These are phyloP conservation scores for Nephila pilipes DNA, from an alignment of 1,140 invertebrate genomes.

Conservation along the genomic window DNA sequence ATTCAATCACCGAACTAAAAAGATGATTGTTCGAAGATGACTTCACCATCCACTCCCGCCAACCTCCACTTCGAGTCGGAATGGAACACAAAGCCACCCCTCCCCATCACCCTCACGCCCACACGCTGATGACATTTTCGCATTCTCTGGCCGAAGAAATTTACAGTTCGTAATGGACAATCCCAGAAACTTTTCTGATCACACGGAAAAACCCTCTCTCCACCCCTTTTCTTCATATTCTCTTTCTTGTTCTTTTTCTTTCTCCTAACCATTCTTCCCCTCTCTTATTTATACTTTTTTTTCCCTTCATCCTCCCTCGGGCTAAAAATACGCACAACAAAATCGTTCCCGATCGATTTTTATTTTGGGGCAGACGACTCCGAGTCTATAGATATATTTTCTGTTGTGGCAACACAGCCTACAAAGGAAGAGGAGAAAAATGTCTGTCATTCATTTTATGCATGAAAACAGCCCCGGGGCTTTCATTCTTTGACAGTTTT, in stretches of 20 bases:
- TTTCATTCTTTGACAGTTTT: slow-evolving; percentile 63
- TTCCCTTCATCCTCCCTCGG: not conserved
- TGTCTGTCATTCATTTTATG: slow-evolving; percentile 72
- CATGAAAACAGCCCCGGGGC: slow-evolving; percentile 57
- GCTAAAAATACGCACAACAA: slow-evolving; percentile 64
- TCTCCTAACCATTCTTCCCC: slow-evolving; percentile 2
- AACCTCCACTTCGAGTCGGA: not conserved
- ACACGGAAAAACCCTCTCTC: not conserved
- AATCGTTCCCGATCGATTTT: slow-evolving; percentile 66
- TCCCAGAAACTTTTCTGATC: slow-evolving; percentile 48
- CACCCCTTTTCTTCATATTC: slow-evolving; percentile 32
- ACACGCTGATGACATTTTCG: slow-evolving; percentile 6
- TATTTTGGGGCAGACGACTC: slow-evolving; percentile 70
- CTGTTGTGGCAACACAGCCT: slow-evolving; percentile 56
- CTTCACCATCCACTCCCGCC: not conserved
- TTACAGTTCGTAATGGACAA: slow-evolving; percentile 55
- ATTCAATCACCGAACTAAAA: not conserved
- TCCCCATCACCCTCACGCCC: not conserved
- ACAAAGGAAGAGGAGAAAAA: slow-evolving; percentile 66
- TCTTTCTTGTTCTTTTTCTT: slow-evolving; percentile 15
- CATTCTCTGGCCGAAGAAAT: slow-evolving; percentile 39
- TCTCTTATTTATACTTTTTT: slow-evolving; percentile 48
- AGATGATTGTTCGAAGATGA: slow-evolving; percentile 10
- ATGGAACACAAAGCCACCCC: not conserved
- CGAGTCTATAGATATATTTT: slow-evolving; percentile 60